phyloP scores from a whole-genome alignment of 2,797 vertebrate genomes.

The Mus spretus region DNA sequence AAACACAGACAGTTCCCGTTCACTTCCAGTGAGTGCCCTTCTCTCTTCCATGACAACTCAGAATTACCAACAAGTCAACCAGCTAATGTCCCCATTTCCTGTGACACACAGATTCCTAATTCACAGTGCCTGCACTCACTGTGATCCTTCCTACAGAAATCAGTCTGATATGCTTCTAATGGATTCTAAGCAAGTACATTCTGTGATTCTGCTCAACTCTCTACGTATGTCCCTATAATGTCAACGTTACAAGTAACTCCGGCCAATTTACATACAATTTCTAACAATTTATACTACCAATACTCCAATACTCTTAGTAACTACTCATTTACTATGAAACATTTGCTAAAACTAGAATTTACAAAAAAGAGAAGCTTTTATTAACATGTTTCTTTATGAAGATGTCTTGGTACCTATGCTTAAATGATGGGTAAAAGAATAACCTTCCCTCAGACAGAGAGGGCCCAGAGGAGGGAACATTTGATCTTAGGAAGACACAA shows the following conservation, averaged over 20 bases:
- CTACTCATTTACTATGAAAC: not conserved
- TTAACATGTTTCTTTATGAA: slow-evolving; percentile 2
- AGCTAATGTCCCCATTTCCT: not conserved
- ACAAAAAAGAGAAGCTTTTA: not conserved
- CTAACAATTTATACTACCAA: not conserved
- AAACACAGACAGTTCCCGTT: slow-evolving; percentile 11
- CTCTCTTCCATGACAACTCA: not conserved
- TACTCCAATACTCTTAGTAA: not conserved
- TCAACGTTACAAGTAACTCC: not conserved
- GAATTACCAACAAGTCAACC: slow-evolving; percentile 1
- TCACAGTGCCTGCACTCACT: not conserved
- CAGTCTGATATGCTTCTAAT: not conserved
- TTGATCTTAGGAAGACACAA: not conserved
- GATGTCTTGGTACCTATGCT: not conserved
- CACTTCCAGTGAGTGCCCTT: not conserved
- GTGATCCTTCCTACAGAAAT: not conserved
- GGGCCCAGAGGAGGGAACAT: slow-evolving; percentile 13
- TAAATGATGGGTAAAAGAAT: not conserved
- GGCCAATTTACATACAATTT: not conserved
- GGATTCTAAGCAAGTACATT: not conserved
- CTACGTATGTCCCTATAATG: not conserved
- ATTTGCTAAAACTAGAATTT: slow-evolving; percentile 34
- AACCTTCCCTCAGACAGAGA: not conserved
- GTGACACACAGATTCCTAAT: not conserved
- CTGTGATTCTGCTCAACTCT: slow-evolving; percentile 1